A percentile compares a stretch with the other conserved stretches of the same genome.
Conservation (phyloP, 1,140 invertebrate genomes). For the Drosophila nigrodunni region DNA sequence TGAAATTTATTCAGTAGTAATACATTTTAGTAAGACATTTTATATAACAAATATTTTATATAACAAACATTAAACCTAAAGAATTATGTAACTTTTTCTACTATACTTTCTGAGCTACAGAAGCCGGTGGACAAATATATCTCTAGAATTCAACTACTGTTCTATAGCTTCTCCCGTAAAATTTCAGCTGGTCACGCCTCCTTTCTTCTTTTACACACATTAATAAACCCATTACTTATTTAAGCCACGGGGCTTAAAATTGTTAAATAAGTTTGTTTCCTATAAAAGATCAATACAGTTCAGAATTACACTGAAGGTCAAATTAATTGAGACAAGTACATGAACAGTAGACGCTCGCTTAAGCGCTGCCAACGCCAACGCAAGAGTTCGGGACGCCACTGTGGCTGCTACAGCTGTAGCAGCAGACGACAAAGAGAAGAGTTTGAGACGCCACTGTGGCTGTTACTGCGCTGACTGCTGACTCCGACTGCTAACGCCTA, state of each 20-base stretch:
- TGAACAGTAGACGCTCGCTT: slow-evolving; percentile 13
- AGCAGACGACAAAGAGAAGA: neutral
- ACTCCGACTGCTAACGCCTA: slow-evolving; percentile 4
- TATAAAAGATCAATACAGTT: slow-evolving; percentile 11
- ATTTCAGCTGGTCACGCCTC: too few relatives aligned
- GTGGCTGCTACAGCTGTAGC: neutral
- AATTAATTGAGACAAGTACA: slow-evolving; percentile 13
- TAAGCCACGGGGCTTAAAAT: neutral
- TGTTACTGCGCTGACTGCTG: neutral
- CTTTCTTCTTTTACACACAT: too few relatives aligned
- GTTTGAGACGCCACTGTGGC: neutral
- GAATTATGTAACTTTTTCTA: too few relatives aligned
- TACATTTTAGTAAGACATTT: too few relatives aligned
- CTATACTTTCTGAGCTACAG: too few relatives aligned
- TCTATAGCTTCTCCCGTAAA: too few relatives aligned
- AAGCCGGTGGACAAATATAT: too few relatives aligned
- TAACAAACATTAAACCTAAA: too few relatives aligned
- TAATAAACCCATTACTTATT: too few relatives aligned
- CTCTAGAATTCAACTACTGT: too few relatives aligned
- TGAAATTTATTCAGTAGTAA: too few relatives aligned
- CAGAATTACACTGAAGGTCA: slow-evolving; percentile 26
- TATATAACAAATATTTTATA: too few relatives aligned
- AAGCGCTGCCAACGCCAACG: slow-evolving; percentile 26
- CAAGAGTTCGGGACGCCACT: slow-evolving; percentile 6
- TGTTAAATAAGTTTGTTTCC: slow-evolving; percentile 22